Evolutionary conservation across 2,797 vertebrate species (phyloP).

Genomic region (Malurus leucopterus): DNA sequence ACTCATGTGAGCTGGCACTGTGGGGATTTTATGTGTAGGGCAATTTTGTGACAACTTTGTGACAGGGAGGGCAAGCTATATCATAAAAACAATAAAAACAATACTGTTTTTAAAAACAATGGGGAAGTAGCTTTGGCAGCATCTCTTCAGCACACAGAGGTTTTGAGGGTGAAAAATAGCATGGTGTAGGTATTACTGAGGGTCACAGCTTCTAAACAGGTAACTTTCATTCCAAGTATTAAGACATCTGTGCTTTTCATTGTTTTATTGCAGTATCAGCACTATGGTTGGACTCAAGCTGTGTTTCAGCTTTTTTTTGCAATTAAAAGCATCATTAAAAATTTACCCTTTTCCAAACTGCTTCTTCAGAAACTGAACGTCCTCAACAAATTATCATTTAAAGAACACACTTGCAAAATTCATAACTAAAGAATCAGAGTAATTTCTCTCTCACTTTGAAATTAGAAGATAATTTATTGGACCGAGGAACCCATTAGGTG

Average conservation of each 20-base stretch:
- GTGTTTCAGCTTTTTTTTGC: neutral
- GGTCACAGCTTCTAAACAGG: neutral
- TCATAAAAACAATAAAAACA: too few relatives aligned
- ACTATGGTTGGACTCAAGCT: neutral
- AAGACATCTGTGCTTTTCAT: neutral
- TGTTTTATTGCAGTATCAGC: neutral
- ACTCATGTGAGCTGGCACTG: neutral
- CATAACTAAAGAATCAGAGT: neutral
- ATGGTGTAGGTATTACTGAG: neutral
- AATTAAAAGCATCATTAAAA: neutral
- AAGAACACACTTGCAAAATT: neutral
- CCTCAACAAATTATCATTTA: neutral
- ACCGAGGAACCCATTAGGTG: neutral
- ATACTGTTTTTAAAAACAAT: neutral
- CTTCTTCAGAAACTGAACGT: neutral
- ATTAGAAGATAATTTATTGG: neutral
- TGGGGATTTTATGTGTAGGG: neutral
- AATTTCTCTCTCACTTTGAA: neutral
- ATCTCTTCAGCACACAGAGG: neutral
- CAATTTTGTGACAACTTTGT: neutral
- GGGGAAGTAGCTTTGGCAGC: neutral
- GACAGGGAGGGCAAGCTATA: neutral
- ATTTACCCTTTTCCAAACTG: neutral
- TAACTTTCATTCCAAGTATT: neutral
- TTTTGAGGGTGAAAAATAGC: neutral